Conservation (phyloP, 2,113 vertebrate species). For the Daboia siamensis region DNA sequence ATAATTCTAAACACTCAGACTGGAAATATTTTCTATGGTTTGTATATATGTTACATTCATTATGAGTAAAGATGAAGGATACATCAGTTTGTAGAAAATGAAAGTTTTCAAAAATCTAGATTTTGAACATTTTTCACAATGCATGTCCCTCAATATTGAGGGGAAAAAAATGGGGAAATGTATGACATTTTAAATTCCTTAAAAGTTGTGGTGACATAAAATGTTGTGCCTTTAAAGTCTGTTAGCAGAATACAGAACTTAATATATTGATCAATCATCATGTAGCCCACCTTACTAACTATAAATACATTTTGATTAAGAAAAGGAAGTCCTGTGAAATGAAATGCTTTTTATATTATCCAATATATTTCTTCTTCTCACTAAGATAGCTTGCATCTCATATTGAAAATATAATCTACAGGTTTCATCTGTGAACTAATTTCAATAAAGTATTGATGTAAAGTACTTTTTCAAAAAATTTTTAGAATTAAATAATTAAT, state of each 20-base stretch:
- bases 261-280: conserved; percentile 64
- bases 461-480: conserved; percentile 58
- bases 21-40: neutral
- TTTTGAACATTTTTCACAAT: conserved; percentile 60
- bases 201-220: conserved; percentile 63
- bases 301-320: conserved; percentile 73
- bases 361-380: conserved; percentile 62
- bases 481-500: conserved; percentile 56
- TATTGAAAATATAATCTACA: conserved; percentile 60
- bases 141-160: conserved; percentile 6
- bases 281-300: conserved; percentile 56
- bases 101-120: conserved; percentile 43
- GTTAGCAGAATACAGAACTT: conserved; percentile 59
- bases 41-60: neutral
- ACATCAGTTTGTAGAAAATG: neutral
- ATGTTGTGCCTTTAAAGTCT: conserved; percentile 55
- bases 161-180: neutral
- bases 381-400: conserved; percentile 62
- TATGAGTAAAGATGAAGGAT: neutral
- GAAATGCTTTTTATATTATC: conserved; percentile 65
- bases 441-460: conserved; percentile 72
- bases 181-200: conserved; percentile 27
- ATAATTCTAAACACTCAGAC: neutral
- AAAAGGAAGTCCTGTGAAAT: conserved; percentile 63
- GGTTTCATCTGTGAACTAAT: conserved; percentile 66